Evolutionary conservation across 2,888 invertebrate species (phyloP).

Genomic region (Hyles lineata): DNA sequence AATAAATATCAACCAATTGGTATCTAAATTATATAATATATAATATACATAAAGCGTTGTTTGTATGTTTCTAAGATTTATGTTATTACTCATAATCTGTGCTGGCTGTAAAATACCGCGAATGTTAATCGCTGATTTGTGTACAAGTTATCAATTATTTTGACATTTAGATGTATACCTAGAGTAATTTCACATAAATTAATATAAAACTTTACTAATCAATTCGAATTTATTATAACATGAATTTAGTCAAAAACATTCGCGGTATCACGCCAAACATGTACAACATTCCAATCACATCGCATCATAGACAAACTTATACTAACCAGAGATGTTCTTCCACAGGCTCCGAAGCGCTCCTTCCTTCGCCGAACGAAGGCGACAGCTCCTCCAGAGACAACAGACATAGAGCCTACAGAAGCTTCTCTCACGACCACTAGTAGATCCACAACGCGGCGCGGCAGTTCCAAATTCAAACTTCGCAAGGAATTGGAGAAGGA

Average conservation of each 20-base stretch:
- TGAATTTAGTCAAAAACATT: not conserved
- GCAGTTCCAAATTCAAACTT: constrained; percentile 53
- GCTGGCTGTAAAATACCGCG: not conserved
- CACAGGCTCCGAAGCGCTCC: constrained; percentile 66
- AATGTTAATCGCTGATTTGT: not conserved
- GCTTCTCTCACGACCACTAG: constrained; percentile 53
- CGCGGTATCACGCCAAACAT: constrained; percentile 1
- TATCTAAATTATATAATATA: no score
- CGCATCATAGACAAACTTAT: constrained; percentile 34
- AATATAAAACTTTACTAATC: not conserved
- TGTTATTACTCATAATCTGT: not conserved
- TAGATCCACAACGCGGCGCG: constrained; percentile 59
- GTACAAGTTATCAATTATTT: no score
- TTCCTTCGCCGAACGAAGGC: constrained; percentile 78
- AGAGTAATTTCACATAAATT: not conserved
- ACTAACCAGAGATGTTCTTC: constrained; percentile 48
- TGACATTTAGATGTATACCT: no score
- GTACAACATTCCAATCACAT: constrained; percentile 16
- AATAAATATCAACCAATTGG: not conserved
- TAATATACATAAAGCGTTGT: not conserved
- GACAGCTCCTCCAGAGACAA: constrained; percentile 63
- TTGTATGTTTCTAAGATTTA: not conserved
- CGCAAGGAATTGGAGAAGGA: constrained; percentile 53
- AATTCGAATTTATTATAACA: not conserved
- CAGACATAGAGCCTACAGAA: constrained; percentile 54